These are phyloP conservation scores for Pocillopora grandis DNA, from an alignment of 92 coral and sea anemone genomes.

Conservation along the genomic window DNA sequence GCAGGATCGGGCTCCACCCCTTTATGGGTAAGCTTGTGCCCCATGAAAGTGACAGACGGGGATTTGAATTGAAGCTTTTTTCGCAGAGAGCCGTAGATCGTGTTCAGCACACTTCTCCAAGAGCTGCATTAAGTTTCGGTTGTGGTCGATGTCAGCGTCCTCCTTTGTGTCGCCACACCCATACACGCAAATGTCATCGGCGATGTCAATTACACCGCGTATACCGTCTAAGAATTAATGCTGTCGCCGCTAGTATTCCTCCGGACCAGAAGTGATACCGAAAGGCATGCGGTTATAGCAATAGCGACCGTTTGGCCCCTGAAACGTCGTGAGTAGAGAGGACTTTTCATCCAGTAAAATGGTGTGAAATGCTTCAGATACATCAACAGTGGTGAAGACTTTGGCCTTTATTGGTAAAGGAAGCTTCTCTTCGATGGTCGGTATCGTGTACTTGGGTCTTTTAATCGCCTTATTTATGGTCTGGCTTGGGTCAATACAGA, in stretches of 20 bases:
- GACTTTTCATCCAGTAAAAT: background rate
- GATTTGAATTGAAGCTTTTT: conserved; percentile 32
- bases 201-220: conserved; percentile 43
- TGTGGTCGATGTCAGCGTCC: conserved; percentile 26
- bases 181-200: conserved; percentile 30
- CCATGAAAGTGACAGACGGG: conserved; percentile 38
- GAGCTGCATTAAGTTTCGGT: conserved; percentile 12
- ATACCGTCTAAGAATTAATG: background rate
- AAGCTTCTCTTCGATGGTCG: conserved; percentile 42
- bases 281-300: conserved; percentile 18
- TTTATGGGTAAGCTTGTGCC: conserved; percentile 28
- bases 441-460: conserved; percentile 35
- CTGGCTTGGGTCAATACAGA: conserved; percentile 44
- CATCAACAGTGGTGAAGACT: background rate
- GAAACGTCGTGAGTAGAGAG: background rate
- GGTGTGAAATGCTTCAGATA: background rate
- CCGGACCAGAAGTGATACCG: background rate
- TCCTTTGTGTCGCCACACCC: conserved; percentile 37
- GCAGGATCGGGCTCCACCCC: conserved; percentile 32
- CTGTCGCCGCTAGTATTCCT: background rate
- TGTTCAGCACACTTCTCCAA: conserved; percentile 27
- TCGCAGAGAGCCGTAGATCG: conserved; percentile 37
- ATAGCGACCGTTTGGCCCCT: conserved; percentile 21
- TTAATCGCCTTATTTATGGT: conserved; percentile 36
- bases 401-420: background rate